Conservation (phyloP, 35 echinoderm and acorn worm species). For the Patiria miniata region DNA sequence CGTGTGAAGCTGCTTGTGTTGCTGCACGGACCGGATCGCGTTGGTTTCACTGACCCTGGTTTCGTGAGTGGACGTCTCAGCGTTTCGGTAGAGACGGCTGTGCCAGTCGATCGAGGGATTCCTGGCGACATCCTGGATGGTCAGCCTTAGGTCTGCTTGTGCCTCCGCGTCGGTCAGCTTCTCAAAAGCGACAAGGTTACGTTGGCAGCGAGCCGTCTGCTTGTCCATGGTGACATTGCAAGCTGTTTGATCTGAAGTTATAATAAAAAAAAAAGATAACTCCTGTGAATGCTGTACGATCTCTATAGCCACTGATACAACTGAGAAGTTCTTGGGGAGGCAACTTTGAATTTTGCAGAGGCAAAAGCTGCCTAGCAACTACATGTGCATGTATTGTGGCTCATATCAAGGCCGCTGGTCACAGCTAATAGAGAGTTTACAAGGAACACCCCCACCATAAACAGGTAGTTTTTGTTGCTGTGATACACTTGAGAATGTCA, state of each 20-base stretch:
- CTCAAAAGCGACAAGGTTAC: constrained; percentile 53
- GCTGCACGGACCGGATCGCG: background rate
- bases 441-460: too few species aligned
- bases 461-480: too few species aligned
- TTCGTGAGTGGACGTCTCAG: background rate
- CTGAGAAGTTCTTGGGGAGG: too few species aligned
- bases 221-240: constrained; percentile 59
- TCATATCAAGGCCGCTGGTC: too few species aligned
- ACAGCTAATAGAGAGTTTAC: too few species aligned
- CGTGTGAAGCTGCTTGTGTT: background rate
- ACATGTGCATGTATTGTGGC: too few species aligned
- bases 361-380: too few species aligned
- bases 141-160: background rate
- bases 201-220: constrained; percentile 61
- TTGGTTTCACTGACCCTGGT: background rate
- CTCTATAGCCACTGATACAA: background rate
- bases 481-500: too few species aligned
- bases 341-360: too few species aligned
- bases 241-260: constrained; percentile 58
- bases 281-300: background rate
- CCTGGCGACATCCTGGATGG: background rate
- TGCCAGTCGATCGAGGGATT: background rate
- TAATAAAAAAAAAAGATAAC: constrained; percentile 34
- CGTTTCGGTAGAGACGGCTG: background rate
- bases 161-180: constrained; percentile 33